These are phyloP conservation scores for Syngnathus acus DNA, from an alignment of 2,797 vertebrate genomes.

Conservation along the genomic window DNA sequence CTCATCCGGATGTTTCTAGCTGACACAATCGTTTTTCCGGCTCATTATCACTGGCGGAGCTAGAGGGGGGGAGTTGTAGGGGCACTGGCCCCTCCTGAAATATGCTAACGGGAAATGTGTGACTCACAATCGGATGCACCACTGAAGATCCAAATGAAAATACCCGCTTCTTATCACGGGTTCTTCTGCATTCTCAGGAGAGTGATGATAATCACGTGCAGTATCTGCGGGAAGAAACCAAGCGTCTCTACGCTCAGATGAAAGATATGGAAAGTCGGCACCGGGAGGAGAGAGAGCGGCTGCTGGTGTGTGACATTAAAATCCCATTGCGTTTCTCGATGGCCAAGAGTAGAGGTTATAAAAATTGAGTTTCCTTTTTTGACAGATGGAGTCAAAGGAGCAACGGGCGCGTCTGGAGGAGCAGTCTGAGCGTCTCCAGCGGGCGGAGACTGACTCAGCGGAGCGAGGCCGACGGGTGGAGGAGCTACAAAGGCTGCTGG, in stretches of 20 bases:
- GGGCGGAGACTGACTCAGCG: conserved; percentile 48
- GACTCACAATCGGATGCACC: too few species aligned
- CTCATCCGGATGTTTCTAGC: background rate
- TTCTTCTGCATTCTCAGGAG: conserved; percentile 9
- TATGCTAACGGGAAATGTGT: background rate
- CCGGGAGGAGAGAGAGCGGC: conserved; percentile 66
- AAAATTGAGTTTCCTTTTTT: conserved; percentile 1
- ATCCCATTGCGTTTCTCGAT: background rate
- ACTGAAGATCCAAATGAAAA: background rate
- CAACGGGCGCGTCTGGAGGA: conserved; percentile 60
- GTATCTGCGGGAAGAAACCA: conserved; percentile 65
- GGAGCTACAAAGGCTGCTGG: conserved; percentile 75
- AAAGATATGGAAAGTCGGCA: conserved; percentile 76
- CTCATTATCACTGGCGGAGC: too few species aligned
- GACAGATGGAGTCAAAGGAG: conserved; percentile 54
- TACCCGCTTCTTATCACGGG: background rate
- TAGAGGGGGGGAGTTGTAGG: too few species aligned
- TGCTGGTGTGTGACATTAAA: conserved; percentile 67
- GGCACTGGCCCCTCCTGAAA: too few species aligned
- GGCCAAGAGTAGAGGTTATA: background rate
- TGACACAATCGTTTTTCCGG: background rate
- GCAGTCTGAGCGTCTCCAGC: conserved; percentile 55
- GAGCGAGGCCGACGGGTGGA: conserved; percentile 62
- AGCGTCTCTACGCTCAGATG: conserved; percentile 68
- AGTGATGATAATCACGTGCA: conserved; percentile 56